These are phyloP conservation scores for Limnephilus marmoratus DNA, from an alignment of 2,888 invertebrate genomes.

Conservation along the genomic window DNA sequence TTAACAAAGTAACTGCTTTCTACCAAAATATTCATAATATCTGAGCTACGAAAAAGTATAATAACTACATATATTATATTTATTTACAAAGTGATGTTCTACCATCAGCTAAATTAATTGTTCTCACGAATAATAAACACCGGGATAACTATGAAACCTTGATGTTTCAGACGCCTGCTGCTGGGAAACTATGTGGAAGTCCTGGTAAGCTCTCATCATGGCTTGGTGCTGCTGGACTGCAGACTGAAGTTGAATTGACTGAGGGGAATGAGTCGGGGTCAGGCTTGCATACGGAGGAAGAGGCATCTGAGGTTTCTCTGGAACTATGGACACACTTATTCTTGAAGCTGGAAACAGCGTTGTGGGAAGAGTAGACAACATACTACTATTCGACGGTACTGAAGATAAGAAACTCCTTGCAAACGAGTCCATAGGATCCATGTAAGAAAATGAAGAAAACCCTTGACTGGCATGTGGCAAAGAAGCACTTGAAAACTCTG, in stretches of 20 bases:
- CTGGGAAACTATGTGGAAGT: constrained; percentile 61
- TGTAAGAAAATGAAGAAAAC: constrained; percentile 67
- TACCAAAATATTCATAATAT: no score
- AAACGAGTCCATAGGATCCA: constrained; percentile 61
- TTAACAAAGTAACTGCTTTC: no score
- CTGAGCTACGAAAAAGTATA: neutral
- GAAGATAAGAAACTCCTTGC: constrained; percentile 59
- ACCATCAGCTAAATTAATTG: neutral
- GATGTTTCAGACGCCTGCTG: constrained; percentile 57
- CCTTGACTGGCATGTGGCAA: constrained; percentile 69
- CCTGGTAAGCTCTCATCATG: constrained; percentile 65
- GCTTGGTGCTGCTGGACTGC: constrained; percentile 64
- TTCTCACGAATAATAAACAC: constrained; percentile 60
- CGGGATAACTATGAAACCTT: constrained; percentile 58
- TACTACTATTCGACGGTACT: constrained; percentile 46
- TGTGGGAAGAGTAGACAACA: constrained; percentile 50
- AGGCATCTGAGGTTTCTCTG: constrained; percentile 60
- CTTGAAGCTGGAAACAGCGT: constrained; percentile 58
- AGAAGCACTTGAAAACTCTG: constrained; percentile 62
- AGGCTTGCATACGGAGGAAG: constrained; percentile 65
- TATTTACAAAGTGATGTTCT: neutral
- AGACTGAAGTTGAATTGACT: constrained; percentile 36
- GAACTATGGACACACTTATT: constrained; percentile 58
- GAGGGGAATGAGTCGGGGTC: constrained; percentile 46
- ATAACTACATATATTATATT: neutral